phyloP scores from a whole-genome alignment of 2,113 vertebrate species.

The Tricholaema leucomelas region DNA sequence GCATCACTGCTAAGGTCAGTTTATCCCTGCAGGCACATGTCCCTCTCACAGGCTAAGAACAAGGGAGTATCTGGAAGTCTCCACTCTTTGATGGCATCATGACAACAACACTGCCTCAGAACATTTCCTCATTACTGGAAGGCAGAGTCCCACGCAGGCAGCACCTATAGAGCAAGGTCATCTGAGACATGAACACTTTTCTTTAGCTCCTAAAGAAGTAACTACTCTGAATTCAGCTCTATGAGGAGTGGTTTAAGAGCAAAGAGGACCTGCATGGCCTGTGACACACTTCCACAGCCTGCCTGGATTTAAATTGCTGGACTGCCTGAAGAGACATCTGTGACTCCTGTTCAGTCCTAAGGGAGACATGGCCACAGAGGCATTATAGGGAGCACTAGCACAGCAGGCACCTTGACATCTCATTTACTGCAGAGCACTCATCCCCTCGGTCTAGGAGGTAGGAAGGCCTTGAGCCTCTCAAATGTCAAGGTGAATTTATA shows the following conservation, averaged over 20 bases:
- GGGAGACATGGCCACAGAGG: rapidly evolving
- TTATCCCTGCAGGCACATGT: background rate
- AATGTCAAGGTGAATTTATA: background rate
- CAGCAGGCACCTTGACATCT: background rate
- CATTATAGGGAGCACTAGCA: background rate
- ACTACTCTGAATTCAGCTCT: background rate
- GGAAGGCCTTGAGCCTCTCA: background rate
- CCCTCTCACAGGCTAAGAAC: background rate
- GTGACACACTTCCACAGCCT: background rate
- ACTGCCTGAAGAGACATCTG: background rate
- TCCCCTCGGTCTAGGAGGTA: background rate
- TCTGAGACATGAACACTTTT: background rate
- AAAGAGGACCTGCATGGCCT: background rate
- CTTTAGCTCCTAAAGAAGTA: background rate
- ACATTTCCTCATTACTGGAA: conserved; percentile 9
- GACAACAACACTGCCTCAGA: background rate
- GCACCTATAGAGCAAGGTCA: background rate
- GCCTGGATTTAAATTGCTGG: background rate
- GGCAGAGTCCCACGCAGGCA: background rate
- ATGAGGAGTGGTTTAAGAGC: background rate
- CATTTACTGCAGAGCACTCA: background rate
- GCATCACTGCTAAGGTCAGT: background rate
- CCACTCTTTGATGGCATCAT: background rate
- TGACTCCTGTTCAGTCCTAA: background rate
- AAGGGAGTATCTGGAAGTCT: background rate